These are phyloP conservation scores for Ophion costatus DNA, from an alignment of 2,888 invertebrate genomes.

Conservation along the genomic window DNA sequence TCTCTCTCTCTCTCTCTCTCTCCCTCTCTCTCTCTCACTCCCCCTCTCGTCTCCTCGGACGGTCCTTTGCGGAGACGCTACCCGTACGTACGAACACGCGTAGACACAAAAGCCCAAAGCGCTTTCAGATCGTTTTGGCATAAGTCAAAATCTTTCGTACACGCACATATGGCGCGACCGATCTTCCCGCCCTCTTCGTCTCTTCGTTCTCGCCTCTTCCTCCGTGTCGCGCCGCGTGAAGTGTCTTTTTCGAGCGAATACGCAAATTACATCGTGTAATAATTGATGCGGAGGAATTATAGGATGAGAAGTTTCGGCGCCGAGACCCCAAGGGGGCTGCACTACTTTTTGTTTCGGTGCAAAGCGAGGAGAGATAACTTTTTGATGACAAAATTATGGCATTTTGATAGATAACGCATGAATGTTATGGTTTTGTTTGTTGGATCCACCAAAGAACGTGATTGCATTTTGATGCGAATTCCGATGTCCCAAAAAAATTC, in stretches of 20 bases:
- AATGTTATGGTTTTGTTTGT: too few relatives aligned
- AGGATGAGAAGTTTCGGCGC: neutral
- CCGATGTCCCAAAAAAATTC: too few relatives aligned
- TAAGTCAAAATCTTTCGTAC: conserved; percentile 81
- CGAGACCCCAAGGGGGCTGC: too few relatives aligned
- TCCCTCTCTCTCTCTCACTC: too few relatives aligned
- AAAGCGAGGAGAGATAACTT: too few relatives aligned
- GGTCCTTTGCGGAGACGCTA: conserved; percentile 3
- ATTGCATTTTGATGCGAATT: too few relatives aligned
- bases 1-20: too few relatives aligned
- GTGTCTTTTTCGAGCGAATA: neutral
- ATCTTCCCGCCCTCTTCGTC: conserved; percentile 52
- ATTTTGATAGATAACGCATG: too few relatives aligned
- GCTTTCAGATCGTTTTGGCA: conserved; percentile 79
- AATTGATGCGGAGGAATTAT: neutral
- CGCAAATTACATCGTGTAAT: neutral
- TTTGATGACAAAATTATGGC: too few relatives aligned
- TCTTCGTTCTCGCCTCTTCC: conserved; percentile 42
- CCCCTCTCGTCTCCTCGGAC: neutral
- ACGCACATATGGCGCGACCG: conserved; percentile 73
- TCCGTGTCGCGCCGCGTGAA: neutral
- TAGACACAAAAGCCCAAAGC: conserved; percentile 79
- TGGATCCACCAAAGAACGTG: too few relatives aligned
- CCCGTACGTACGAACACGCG: conserved; percentile 54
- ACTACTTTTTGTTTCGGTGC: too few relatives aligned